Evolutionary conservation across 2,888 invertebrate species (phyloP), one percentile per base, ranked within the genome.

Genomic region (Lymantria monacha): DNA sequence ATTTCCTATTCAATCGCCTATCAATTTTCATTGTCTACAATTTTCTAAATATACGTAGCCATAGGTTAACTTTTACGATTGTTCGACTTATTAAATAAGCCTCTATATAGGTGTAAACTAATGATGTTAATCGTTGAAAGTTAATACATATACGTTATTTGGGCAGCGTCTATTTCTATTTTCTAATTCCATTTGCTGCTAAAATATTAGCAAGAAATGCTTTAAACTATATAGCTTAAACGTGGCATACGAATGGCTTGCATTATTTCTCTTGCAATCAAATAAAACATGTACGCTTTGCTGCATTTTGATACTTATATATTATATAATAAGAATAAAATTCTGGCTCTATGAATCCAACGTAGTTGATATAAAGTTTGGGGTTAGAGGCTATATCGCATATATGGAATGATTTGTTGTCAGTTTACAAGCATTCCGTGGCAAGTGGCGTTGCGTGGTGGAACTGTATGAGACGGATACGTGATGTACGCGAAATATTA

Each of bases 41-140:
- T 83, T 81, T 71, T 74, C 79, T 79, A 77, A 80, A 80, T 76
- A 66, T 85, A 86, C 78, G 80, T 83, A 85, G 82, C 78, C 76
- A 77, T 83, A 87, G 82, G 80, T 81, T 85, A 83, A 83, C 74
- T 65, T 70, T 74, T 75, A 77, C 76, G 76, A 66, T 79, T 79
- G 68, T 75, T 71, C 66, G 51, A 73, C 64, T 36, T 78, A 70
- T 74, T 71, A 58, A 68, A 62, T 77, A 74, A 76, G 76, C 75
- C 74, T 76, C 66, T 69, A 69, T 59, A 57, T 69, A 72, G 68
- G 67, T 69, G 69, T 71, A 63, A 57, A 66, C 66, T 69, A 60
- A 57, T 62, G 57, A 63, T 68, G 55, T 63, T 64, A 63, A 66
- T 66, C 53, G 55, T 61, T 55, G 15, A 56, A 66, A 63, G 56